Percentiles rank a stretch among this genome's conserved stretches.
Evolutionary conservation across 2,888 invertebrate species (phyloP).

Genomic region (Scaptomyza caliginosa): DNA sequence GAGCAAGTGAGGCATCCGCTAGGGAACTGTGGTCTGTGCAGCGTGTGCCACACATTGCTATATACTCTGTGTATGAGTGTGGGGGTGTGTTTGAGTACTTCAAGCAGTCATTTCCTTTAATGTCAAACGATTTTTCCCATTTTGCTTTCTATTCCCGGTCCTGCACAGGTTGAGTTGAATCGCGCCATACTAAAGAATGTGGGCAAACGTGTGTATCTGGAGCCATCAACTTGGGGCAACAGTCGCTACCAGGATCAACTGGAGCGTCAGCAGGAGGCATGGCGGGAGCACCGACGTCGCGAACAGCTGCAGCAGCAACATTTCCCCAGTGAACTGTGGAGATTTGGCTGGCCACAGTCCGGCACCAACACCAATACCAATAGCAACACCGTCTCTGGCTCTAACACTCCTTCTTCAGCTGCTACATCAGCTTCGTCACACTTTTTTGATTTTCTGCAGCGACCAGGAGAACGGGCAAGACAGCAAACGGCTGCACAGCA

Average conservation of each 20-base stretch:
- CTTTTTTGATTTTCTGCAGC: conserved; percentile 66
- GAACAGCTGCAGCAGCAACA: conserved; percentile 63
- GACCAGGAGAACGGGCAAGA: conserved; percentile 31
- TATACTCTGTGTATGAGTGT: conserved; percentile 2
- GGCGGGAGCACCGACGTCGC: conserved; percentile 45
- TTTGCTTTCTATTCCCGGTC: conserved; percentile 31
- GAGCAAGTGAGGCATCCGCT: neutral
- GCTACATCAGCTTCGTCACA: conserved; percentile 42
- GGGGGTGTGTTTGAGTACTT: conserved; percentile 5
- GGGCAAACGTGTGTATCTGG: conserved; percentile 87
- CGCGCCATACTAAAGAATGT: conserved; percentile 90
- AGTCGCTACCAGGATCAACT: conserved; percentile 46
- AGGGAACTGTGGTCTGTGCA: conserved; percentile 4
- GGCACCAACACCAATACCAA: neutral
- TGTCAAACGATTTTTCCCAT: conserved; percentile 47
- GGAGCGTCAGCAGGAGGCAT: conserved; percentile 42
- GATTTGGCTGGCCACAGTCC: conserved; percentile 59
- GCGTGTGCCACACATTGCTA: neutral
- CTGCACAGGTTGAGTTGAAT: conserved; percentile 87
- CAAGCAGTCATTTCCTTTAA: conserved; percentile 39
- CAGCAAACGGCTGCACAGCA: conserved; percentile 25
- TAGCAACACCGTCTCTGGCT: neutral
- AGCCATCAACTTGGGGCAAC: conserved; percentile 39
- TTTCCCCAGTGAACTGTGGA: conserved; percentile 65
- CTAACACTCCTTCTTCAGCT: conserved; percentile 8